A percentile compares a stretch with the other conserved stretches of the same genome.
Conservation (phyloP, 2,797 vertebrate species). For the Acipenser transmontanus region DNA sequence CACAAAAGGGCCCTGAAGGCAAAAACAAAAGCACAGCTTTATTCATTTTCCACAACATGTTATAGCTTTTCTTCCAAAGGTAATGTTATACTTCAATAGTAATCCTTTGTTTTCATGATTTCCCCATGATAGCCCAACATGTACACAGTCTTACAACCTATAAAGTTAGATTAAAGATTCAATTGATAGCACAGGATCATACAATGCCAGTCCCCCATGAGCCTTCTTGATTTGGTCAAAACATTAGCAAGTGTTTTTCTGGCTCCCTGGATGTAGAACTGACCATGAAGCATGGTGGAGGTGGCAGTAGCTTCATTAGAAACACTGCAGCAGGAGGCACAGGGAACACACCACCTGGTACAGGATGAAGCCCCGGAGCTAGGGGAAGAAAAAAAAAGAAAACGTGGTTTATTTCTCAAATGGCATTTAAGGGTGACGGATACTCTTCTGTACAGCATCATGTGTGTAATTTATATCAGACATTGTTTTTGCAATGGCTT, state of each 20-base stretch:
- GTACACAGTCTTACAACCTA: no score
- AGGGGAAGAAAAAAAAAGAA: slow-evolving; percentile 23
- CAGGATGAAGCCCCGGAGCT: slow-evolving; percentile 95
- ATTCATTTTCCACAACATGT: no score
- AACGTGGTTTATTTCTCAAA: neutral
- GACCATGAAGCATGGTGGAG: slow-evolving; percentile 89
- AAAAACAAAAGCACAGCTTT: slow-evolving; percentile 17
- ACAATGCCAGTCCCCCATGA: slow-evolving; percentile 6
- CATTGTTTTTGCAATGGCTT: no score
- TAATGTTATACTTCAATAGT: no score
- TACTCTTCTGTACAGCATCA: no score
- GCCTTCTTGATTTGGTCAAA: slow-evolving; percentile 3
- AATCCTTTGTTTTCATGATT: no score
- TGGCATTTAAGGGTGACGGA: no score
- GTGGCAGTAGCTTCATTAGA: slow-evolving; percentile 95
- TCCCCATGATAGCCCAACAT: no score
- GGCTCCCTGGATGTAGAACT: slow-evolving; percentile 27
- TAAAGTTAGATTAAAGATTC: no score
- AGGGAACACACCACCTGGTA: slow-evolving; percentile 94
- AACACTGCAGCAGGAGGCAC: slow-evolving; percentile 90
- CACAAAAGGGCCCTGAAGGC: slow-evolving; percentile 87
- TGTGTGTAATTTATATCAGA: no score
- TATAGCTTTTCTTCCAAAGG: no score
- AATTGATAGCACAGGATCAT: no score
- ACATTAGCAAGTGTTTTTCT: neutral